A percentile compares a stretch with the other conserved stretches of the same genome.
Conservation (phyloP, 2,797 vertebrate genomes). For the Oreochromis grahami region DNA sequence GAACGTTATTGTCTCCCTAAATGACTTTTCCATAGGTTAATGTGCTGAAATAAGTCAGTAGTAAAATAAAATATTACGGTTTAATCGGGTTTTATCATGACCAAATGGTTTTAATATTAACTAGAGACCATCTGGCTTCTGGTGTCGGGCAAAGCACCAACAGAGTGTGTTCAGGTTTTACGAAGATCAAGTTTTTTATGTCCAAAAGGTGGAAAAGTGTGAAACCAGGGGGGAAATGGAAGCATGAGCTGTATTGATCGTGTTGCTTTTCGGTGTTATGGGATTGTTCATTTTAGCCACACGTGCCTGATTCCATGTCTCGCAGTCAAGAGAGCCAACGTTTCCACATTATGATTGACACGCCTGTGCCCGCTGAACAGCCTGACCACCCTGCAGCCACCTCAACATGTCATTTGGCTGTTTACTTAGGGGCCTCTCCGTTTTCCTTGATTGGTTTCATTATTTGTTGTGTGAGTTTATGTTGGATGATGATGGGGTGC, state of each 20-base stretch:
- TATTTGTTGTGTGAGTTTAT: slow-evolving; percentile 61
- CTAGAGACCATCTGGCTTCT: not conserved
- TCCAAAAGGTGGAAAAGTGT: not conserved
- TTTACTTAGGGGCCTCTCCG: not conserved
- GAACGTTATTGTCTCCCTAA: slow-evolving; percentile 1
- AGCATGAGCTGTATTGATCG: not conserved
- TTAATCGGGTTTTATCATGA: not conserved
- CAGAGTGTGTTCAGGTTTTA: not conserved
- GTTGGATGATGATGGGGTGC: slow-evolving; percentile 50
- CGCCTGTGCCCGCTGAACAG: not conserved
- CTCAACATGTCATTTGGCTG: slow-evolving; percentile 3
- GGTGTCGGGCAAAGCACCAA: not conserved
- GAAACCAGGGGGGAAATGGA: not conserved
- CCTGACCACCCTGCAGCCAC: slow-evolving; percentile 37
- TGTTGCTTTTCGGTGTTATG: not conserved
- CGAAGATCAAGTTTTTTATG: not conserved
- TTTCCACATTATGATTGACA: not conserved
- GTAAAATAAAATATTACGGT: not conserved
- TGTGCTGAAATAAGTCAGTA: not conserved
- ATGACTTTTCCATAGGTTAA: slow-evolving; percentile 27
- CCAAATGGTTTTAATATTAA: not conserved
- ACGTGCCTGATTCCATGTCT: not conserved
- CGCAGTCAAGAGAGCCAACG: not conserved
- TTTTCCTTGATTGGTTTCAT: slow-evolving; percentile 35
- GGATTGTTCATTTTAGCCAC: not conserved